Percentiles rank a stretch among this genome's conserved stretches.
Conservation (phyloP, 1,140 invertebrate genomes). For the Berghia stephanieae region DNA sequence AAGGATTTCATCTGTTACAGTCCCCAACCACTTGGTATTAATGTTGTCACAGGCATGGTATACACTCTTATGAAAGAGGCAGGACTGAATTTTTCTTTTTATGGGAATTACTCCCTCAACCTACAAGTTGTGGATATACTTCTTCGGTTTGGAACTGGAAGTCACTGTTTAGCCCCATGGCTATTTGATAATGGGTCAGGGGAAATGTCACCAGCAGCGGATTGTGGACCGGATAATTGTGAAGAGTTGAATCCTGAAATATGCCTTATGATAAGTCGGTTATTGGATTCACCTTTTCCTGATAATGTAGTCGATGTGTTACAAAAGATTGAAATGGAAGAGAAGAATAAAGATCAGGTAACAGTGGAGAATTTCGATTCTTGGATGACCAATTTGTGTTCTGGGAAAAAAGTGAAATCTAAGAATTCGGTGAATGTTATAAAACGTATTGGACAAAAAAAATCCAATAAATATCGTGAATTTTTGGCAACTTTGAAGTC, state of each 20-base stretch:
- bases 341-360: background rate
- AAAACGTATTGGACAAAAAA: no score
- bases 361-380: background rate
- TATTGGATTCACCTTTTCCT: slow-evolving; percentile 26
- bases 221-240: slow-evolving; percentile 12
- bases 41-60: slow-evolving; percentile 11
- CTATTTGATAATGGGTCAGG: background rate
- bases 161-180: slow-evolving; percentile 26
- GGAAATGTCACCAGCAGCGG: no score
- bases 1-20: slow-evolving; percentile 32
- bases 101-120: slow-evolving; percentile 13
- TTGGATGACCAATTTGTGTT: slow-evolving; percentile 10
- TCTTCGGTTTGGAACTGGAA: slow-evolving; percentile 16
- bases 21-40: slow-evolving; percentile 21
- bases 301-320: background rate
- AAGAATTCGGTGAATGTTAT: no score
- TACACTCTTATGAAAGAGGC: slow-evolving; percentile 19
- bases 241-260: background rate
- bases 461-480: no score
- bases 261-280: slow-evolving; percentile 14
- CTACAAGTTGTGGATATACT: slow-evolving; percentile 14
- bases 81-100: background rate
- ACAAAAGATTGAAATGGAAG: background rate
- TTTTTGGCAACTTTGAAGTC: no score
- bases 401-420: no score